These are phyloP conservation scores for Agrenia bidenticulata DNA, from an alignment of 2,888 invertebrate species.

Conservation along the genomic window DNA sequence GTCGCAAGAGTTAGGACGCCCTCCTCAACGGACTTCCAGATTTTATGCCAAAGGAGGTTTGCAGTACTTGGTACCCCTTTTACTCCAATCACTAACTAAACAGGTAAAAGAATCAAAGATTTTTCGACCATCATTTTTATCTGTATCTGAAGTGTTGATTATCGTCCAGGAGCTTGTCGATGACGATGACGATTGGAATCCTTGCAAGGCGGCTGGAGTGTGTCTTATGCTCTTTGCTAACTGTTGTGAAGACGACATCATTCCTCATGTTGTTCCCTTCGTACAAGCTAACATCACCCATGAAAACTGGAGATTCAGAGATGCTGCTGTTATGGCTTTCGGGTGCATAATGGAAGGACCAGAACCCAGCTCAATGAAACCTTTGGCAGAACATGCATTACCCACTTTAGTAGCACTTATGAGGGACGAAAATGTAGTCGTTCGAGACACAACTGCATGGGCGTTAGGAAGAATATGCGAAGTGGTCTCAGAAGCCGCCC, in stretches of 20 bases:
- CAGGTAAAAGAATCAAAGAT: slow-evolving; percentile 62
- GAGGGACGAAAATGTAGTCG: slow-evolving; percentile 90
- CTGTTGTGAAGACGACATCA: slow-evolving; percentile 95
- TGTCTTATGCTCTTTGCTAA: slow-evolving; percentile 96
- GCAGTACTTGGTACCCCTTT: slow-evolving; percentile 88
- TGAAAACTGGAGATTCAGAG: slow-evolving; percentile 86
- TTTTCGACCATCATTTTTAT: slow-evolving; percentile 14
- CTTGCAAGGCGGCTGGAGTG: slow-evolving; percentile 97
- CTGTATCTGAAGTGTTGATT: slow-evolving; percentile 16
- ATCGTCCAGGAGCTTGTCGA: slow-evolving; percentile 76
- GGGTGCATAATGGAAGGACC: slow-evolving; percentile 65
- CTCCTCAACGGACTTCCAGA: slow-evolving; percentile 88
- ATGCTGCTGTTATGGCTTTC: slow-evolving; percentile 98
- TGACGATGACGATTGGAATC: slow-evolving; percentile 99
- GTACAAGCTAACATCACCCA: slow-evolving; percentile 92
- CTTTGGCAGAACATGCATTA: slow-evolving; percentile 95
- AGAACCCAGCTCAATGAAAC: slow-evolving; percentile 80
- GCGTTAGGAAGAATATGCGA: slow-evolving; percentile 97
- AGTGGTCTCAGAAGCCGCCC: slow-evolving; percentile 90
- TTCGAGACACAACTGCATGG: slow-evolving; percentile 97
- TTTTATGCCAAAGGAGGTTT: slow-evolving; percentile 99
- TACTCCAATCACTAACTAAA: slow-evolving; percentile 90
- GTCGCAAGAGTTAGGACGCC: slow-evolving; percentile 87
- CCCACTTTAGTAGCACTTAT: slow-evolving; percentile 90
- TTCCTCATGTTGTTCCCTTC: slow-evolving; percentile 93